phyloP scores from a whole-genome alignment of 2,888 invertebrate species.

The Lumbricus terrestris region DNA sequence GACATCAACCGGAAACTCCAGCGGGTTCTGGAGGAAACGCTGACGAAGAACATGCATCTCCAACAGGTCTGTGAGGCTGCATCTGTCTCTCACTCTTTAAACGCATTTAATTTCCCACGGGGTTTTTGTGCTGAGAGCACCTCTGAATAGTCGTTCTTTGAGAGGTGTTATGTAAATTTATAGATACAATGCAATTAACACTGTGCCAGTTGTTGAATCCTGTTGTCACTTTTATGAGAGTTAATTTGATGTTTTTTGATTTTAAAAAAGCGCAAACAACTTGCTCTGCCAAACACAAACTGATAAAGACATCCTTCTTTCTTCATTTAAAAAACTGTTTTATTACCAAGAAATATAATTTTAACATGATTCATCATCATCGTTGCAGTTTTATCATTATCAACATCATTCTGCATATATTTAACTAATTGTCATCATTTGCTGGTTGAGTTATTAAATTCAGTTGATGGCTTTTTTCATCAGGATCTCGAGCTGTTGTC shows the following conservation, averaged over 20 bases:
- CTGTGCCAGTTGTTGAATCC: not conserved
- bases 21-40: conserved; percentile 62
- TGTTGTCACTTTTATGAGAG: not conserved
- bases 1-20: conserved; percentile 59
- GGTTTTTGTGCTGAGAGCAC: too few species aligned
- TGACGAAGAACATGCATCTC: conserved; percentile 64
- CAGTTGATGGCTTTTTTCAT: not conserved
- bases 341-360: not conserved
- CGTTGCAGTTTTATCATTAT: not conserved
- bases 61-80: conserved; percentile 52
- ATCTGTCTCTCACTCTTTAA: too few species aligned
- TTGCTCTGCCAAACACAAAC: not conserved
- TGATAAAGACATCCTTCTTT: too few species aligned
- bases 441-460: not conserved
- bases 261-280: not conserved
- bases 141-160: too few species aligned
- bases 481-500: conserved; percentile 9
- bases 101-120: too few species aligned
- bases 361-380: not conserved
- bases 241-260: not conserved
- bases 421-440: not conserved
- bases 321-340: not conserved
- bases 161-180: too few species aligned
- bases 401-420: not conserved
- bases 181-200: too few species aligned